These are phyloP conservation scores for Falco cherrug DNA, from an alignment of 2,797 vertebrate genomes.

Conservation along the genomic window DNA sequence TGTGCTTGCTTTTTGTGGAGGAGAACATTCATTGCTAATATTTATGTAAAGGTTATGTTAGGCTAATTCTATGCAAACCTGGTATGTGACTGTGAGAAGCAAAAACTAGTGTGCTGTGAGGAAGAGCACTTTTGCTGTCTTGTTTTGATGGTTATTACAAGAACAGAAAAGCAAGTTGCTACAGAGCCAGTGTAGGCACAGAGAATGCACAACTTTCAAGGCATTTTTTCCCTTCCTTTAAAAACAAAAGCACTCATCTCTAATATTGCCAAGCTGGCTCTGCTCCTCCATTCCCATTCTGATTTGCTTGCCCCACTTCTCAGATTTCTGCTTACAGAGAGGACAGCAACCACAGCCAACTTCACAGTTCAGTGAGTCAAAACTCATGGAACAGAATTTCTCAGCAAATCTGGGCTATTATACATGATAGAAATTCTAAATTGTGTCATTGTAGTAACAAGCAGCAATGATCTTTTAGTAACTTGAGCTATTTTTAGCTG, in stretches of 20 bases:
- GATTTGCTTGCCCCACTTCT: not conserved
- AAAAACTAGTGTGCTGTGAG: not conserved
- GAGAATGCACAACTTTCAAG: not conserved
- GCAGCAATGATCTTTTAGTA: not conserved
- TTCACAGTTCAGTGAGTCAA: not conserved
- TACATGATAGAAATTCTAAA: not conserved
- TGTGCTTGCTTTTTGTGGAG: not conserved
- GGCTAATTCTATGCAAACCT: not conserved
- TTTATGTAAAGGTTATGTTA: not conserved
- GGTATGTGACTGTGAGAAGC: not conserved
- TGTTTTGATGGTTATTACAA: not conserved
- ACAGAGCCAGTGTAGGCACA: not conserved
- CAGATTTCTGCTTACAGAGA: not conserved
- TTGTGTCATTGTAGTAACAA: not conserved
- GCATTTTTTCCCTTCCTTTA: not conserved
- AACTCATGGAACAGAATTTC: not conserved
- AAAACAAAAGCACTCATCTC: not conserved
- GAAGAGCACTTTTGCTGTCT: not conserved
- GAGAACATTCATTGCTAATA: not conserved
- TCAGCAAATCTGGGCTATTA: not conserved
- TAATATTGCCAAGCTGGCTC: not conserved
- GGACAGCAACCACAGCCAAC: not conserved
- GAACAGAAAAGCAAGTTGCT: not conserved
- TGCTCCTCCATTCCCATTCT: not conserved
- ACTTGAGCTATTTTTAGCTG: not conserved